Evolutionary conservation across 2,888 invertebrate genomes (phyloP), one percentile per base, ranked within the genome.

Genomic region (Ormyrus labotus): DNA sequence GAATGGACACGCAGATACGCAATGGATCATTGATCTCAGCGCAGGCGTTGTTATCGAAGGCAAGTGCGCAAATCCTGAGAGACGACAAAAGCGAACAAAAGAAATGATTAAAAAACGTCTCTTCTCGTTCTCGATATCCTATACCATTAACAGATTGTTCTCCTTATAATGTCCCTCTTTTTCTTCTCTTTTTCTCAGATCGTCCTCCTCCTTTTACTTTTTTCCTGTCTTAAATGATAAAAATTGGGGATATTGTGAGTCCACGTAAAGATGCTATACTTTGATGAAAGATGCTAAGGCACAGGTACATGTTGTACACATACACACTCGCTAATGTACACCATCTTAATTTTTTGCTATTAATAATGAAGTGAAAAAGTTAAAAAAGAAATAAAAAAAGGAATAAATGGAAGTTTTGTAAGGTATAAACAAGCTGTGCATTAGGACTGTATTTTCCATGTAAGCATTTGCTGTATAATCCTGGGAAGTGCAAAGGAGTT

Each of bases 1-100:
- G 97, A 98, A 91, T 98, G 97, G 97, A 98, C 97, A 91, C 95
- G 97, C 91, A 95, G 96, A 93, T 97, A 97, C 91, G 97, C 97
- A 90, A 97, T 97, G 96, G 97, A 97, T 91, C 96, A 96, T 93
- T 96, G 94, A 94, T 92, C 90, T 89, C 88, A 86, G 81, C 84
- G 84, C 82, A 82, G 81, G 83, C 83, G 83, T 71, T 68, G 78
- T 64, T 79, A 8, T 80, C 55, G 70, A 50, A 80, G 50, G 73
- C 70, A 74, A 73, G 34, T 11, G 64, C 57, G 60, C 63, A 68
- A 51, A 83, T 71, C 80, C 75, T 82, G 70, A 60, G 53, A 57
- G 47, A 55, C 13, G 19, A 68, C 19, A 10, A 65, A 19, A 11
- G 57, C 19, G 50, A 76, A 68, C 53, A 63, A 68, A 58, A 45